Percentiles rank a stretch among this genome's conserved stretches.
Conservation (phyloP, 2,797 vertebrate genomes). For the Poecilia gillii region DNA sequence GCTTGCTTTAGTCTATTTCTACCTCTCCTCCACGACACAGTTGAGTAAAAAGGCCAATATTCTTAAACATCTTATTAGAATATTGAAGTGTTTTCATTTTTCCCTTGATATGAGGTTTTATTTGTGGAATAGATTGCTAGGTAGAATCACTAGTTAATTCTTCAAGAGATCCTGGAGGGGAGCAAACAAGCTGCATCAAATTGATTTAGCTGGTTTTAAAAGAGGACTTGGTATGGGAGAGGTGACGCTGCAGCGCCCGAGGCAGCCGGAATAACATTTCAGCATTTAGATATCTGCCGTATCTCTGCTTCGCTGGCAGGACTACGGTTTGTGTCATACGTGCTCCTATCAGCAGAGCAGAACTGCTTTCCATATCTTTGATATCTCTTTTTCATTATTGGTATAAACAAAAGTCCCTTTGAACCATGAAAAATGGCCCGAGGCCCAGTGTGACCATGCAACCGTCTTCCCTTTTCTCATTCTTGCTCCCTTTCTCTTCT, state of each 20-base stretch:
- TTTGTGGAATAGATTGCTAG: constrained; percentile 45
- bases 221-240: constrained; percentile 33
- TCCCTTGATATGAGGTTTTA: constrained; percentile 14
- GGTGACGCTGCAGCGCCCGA: constrained; percentile 34
- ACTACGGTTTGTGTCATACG: constrained; percentile 64
- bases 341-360: constrained; percentile 61
- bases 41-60: not conserved
- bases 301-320: constrained; percentile 57
- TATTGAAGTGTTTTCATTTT: not conserved
- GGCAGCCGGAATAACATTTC: constrained; percentile 59
- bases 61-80: not conserved
- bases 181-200: constrained; percentile 61
- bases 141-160: constrained; percentile 51
- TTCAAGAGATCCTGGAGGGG: constrained; percentile 46
- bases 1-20: not conserved
- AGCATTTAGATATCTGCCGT: constrained; percentile 49
- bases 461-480: constrained; percentile 30
- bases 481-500: constrained; percentile 31
- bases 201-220: constrained; percentile 56
- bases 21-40: not conserved
- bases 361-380: constrained; percentile 52
- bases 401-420: constrained; percentile 67
- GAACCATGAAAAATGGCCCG: constrained; percentile 52
- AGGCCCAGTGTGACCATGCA: constrained; percentile 39
- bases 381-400: constrained; percentile 68